Evolutionary conservation across 1,140 invertebrate species (phyloP).

Genomic region (Caenorhabditis latens): DNA sequence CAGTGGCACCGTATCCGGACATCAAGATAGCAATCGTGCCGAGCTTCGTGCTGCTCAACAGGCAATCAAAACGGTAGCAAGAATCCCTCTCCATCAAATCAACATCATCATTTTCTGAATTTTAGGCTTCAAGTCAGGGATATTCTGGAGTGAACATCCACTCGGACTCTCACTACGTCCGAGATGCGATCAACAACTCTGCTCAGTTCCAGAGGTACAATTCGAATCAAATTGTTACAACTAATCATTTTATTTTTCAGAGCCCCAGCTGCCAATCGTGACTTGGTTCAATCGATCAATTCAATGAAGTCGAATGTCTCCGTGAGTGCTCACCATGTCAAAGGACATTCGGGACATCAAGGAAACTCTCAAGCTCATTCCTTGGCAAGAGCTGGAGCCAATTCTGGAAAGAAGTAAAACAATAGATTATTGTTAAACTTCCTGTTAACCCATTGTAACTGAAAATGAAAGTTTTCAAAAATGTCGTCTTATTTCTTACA

Average conservation of each 20-base stretch:
- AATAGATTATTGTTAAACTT: neutral
- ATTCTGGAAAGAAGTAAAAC: neutral
- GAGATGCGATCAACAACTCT: neutral
- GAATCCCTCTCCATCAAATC: neutral
- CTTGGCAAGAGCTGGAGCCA: neutral
- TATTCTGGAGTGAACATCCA: constrained; percentile 1
- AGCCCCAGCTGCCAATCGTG: constrained; percentile 7
- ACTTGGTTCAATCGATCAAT: neutral
- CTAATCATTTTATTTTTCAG: neutral
- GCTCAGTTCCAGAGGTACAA: neutral
- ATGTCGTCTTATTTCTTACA: too few relatives aligned
- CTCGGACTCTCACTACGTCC: neutral
- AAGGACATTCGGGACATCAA: neutral
- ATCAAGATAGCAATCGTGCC: constrained; percentile 8
- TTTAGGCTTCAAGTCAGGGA: neutral
- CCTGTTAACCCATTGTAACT: neutral
- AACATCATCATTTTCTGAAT: neutral
- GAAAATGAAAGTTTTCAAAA: neutral
- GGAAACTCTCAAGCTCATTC: constrained; percentile 3
- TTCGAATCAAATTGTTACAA: neutral
- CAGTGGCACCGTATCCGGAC: neutral
- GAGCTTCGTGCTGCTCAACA: constrained; percentile 20
- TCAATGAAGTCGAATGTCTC: constrained; percentile 12
- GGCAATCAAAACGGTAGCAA: neutral
- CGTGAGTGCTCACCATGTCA: constrained; percentile 11